Percentiles rank a stretch among this genome's conserved stretches.
These are phyloP conservation scores for Melanotaenia duboulayi DNA, from an alignment of 2,113 vertebrate genomes.

Conservation along the genomic window DNA sequence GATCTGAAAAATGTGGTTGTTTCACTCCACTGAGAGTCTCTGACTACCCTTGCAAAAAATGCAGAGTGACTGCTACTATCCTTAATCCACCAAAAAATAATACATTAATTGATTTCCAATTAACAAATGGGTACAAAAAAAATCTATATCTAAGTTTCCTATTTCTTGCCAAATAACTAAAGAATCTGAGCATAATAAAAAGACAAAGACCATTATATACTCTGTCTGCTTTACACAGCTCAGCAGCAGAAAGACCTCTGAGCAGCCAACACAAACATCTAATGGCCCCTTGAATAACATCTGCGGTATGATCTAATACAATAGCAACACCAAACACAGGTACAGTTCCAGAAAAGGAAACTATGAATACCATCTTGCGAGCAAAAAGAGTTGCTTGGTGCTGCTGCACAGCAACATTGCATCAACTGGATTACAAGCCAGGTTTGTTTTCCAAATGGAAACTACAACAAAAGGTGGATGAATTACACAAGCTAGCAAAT, in stretches of 20 bases:
- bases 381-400: not conserved
- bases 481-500: conserved; percentile 39
- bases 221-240: conserved; percentile 43
- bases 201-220: conserved; percentile 52
- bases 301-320: conserved; percentile 54
- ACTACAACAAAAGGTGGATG: conserved; percentile 15
- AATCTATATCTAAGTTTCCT: conserved; percentile 16
- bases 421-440: conserved; percentile 26
- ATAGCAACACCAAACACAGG: conserved; percentile 30
- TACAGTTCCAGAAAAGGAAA: conserved; percentile 27
- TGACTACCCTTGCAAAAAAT: not conserved
- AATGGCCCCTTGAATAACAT: conserved; percentile 50
- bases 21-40: not conserved
- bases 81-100: conserved; percentile 10
- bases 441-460: conserved; percentile 39
- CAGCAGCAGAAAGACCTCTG: conserved; percentile 18
- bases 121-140: not conserved
- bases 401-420: conserved; percentile 13
- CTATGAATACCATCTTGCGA: conserved; percentile 29
- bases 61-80: conserved; percentile 2
- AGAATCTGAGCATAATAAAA: conserved; percentile 40
- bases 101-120: conserved; percentile 3
- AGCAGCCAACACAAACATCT: conserved; percentile 60
- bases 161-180: conserved; percentile 48
- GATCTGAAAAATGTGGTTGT: not conserved